Evolutionary conservation across 2,888 invertebrate species (phyloP).

Genomic region (Dermolepida albohirtum): DNA sequence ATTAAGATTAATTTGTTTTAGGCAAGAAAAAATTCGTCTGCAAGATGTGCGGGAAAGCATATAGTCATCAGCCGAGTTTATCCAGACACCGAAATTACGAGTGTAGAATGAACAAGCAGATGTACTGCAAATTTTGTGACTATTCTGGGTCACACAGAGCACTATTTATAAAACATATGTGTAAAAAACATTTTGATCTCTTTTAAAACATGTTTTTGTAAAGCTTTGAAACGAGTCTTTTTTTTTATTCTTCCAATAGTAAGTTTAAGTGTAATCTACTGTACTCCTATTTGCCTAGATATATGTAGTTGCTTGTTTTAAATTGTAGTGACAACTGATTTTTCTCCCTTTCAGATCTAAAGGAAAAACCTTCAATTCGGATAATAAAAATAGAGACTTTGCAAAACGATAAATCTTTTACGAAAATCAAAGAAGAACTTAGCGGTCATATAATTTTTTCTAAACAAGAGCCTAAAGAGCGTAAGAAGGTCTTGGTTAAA

Average conservation of each 20-base stretch:
- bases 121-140: conserved; percentile 73
- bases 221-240: conserved; percentile 3
- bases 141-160: conserved; percentile 74
- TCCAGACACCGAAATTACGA: conserved; percentile 79
- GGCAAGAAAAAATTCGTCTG: conserved; percentile 59
- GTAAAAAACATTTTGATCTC: conserved; percentile 17
- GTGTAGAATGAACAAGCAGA: conserved; percentile 74
- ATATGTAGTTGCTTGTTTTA: too few species aligned
- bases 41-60: conserved; percentile 82
- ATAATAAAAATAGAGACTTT: conserved; percentile 21
- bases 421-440: conserved; percentile 49
- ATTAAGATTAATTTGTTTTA: conserved; percentile 14
- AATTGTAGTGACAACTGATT: too few species aligned
- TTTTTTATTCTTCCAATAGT: too few species aligned
- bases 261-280: too few species aligned
- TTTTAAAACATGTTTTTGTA: conserved; percentile 2
- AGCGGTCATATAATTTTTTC: conserved; percentile 47
- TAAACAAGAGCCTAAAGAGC: conserved; percentile 13
- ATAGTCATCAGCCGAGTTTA: conserved; percentile 82
- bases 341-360: background rate
- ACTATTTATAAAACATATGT: conserved; percentile 59
- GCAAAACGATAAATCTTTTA: conserved; percentile 34
- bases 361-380: conserved; percentile 17
- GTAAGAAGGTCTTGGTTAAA: conserved; percentile 7
- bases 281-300: too few species aligned